A percentile compares a stretch with the other conserved stretches of the same genome.
These are phyloP conservation scores for Alosa alosa DNA, from an alignment of 2,113 vertebrate genomes.

Conservation along the genomic window DNA sequence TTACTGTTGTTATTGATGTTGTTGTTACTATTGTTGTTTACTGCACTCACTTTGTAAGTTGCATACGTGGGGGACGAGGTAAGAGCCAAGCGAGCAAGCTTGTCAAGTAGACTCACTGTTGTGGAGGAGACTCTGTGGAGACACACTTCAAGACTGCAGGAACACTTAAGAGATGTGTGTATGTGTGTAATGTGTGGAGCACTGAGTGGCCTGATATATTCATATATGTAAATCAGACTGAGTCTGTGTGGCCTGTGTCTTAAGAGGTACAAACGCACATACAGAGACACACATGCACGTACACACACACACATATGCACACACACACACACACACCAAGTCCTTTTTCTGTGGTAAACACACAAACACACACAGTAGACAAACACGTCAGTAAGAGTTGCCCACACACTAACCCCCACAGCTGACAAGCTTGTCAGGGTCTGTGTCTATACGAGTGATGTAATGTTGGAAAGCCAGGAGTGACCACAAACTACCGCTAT, in stretches of 20 bases:
- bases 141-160: no score
- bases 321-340: slow-evolving; percentile 12
- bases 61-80: neutral
- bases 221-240: neutral
- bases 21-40: no score
- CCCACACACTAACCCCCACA: neutral
- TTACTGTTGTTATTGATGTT: no score
- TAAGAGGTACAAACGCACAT: neutral
- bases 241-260: neutral
- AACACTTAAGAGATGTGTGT: neutral
- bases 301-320: neutral
- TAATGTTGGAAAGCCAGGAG: neutral
- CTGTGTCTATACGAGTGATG: neutral
- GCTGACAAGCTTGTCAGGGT: neutral
- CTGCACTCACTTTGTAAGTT: no score
- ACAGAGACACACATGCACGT: neutral
- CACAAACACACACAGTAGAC: neutral
- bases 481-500: neutral
- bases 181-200: neutral
- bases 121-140: no score
- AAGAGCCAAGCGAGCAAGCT: neutral
- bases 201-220: neutral
- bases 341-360: neutral
- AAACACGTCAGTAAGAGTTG: neutral
- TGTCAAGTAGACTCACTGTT: neutral